Conservation (phyloP, 37 sponge, comb jelly and placozoan genomes). For the Halichondria panicea region DNA sequence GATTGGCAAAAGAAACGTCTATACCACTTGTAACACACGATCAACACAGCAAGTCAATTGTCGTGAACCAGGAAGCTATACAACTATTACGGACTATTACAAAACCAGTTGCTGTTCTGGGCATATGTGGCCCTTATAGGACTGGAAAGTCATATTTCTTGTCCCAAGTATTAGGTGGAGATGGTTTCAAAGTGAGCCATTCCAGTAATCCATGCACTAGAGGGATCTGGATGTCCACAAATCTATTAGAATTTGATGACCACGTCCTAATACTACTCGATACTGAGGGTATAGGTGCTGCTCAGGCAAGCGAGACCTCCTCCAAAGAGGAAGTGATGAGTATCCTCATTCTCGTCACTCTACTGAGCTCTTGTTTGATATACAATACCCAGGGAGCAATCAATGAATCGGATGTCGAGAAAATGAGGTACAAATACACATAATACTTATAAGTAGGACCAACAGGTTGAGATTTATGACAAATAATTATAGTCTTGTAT, state of each 20-base stretch:
- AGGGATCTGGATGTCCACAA: conserved; percentile 42
- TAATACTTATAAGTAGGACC: too few relatives aligned
- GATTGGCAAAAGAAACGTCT: too few relatives aligned
- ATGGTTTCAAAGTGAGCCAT: conserved; percentile 31
- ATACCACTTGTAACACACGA: too few relatives aligned
- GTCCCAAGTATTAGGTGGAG: conserved; percentile 18
- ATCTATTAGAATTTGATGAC: conserved; percentile 37
- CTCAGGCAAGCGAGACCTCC: conserved; percentile 1
- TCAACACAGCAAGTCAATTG: too few relatives aligned
- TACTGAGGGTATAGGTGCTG: conserved; percentile 35
- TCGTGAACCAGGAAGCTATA: too few relatives aligned
- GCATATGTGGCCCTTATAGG: conserved; percentile 50
- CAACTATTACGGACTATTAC: conserved; percentile 10
- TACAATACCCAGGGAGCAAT: conserved; percentile 34
- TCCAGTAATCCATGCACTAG: conserved; percentile 21
- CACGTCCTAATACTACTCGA: conserved; percentile 23
- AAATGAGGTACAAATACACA: conserved; percentile 47
- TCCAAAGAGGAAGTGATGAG: not conserved
- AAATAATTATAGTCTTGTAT: too few relatives aligned
- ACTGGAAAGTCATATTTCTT: conserved; percentile 50
- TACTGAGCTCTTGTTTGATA: conserved; percentile 31
- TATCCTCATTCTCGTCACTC: conserved; percentile 14
- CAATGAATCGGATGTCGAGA: conserved; percentile 3
- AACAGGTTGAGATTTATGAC: too few relatives aligned
- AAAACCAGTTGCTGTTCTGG: conserved; percentile 37